Evolutionary conservation across 2,888 invertebrate species (phyloP), one percentile per base, ranked within the genome.

Genomic region (Crematogaster levior): DNA sequence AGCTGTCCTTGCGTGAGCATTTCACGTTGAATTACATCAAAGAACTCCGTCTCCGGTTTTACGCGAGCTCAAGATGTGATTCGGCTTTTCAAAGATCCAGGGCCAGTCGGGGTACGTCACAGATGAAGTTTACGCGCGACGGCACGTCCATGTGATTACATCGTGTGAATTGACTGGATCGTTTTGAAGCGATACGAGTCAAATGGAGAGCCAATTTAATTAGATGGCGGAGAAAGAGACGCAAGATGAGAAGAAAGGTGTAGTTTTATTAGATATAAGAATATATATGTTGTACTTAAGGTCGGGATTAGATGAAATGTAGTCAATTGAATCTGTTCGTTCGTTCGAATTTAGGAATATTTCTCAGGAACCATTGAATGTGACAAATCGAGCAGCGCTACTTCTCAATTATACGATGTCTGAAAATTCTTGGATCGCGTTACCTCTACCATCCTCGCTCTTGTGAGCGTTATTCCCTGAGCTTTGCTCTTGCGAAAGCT

Each of bases 401-500:
- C 53, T 79, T 43, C 30, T 79, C 72, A 79, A 72, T 79, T 79
- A 56, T 43, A 24, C 43, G 30, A 56, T 34, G 43, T 79, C 43
- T 70, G 77, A 79, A 72, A 70, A 79, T 79, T 79, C 77, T 72
- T 72, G 72, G 77, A 79, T 79, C 77, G 43, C 56, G 30, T 56
- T 43, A 61, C 74, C 37, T 43, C 51, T 70, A 18, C 70, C 70
- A 46, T 75, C 58, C 61, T 60, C 60, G 63, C 40, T 7, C 4
- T n/a, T n/a, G n/a, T n/a, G 58, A 53, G n/a, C 12, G 73, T 60
- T 46, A 63, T 56, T 79, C 18, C 48, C 61, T 15, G 37, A 70
- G 60, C 61, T 58, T 68, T 73, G 43, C 77, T 58, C 30, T 58
- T 51, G 68, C 21, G 18, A 24, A 83, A 74, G 51, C 68, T 60